Percentiles rank a stretch among this genome's conserved stretches.
phyloP scores from a whole-genome alignment of 2,113 vertebrate genomes.

The Cyprinodon variegatus region DNA sequence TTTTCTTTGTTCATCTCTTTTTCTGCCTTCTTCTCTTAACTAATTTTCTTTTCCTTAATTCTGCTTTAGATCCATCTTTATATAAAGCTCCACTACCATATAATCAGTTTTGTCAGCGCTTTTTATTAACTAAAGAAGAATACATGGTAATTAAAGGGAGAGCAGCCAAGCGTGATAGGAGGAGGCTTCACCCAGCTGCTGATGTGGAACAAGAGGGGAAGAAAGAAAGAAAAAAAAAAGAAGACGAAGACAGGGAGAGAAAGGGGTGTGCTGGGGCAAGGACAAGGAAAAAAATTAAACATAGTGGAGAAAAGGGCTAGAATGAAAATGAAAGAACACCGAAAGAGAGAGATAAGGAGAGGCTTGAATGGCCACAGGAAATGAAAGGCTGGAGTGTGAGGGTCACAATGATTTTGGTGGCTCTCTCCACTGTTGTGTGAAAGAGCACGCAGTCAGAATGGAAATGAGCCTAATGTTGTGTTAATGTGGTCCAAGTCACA shows the following conservation, averaged over 20 bases:
- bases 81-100: constrained; percentile 67
- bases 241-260: constrained; percentile 40
- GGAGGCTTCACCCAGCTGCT: constrained; percentile 70
- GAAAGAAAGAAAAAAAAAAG: constrained; percentile 57
- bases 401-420: constrained; percentile 68
- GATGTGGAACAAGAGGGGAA: constrained; percentile 72
- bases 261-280: constrained; percentile 48
- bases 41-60: constrained; percentile 48
- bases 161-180: constrained; percentile 67
- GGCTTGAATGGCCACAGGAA: constrained; percentile 76
- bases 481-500: constrained; percentile 77
- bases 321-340: constrained; percentile 46
- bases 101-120: constrained; percentile 80
- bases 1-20: constrained; percentile 24
- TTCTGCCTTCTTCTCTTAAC: constrained; percentile 31
- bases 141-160: constrained; percentile 78
- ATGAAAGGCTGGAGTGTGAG: constrained; percentile 71
- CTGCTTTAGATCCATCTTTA: constrained; percentile 56
- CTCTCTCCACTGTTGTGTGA: constrained; percentile 53
- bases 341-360: constrained; percentile 61
- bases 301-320: constrained; percentile 54
- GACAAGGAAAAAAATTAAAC: constrained; percentile 40
- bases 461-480: constrained; percentile 77
- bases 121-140: constrained; percentile 81
- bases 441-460: constrained; percentile 60